phyloP scores from a whole-genome alignment of 2,797 vertebrate genomes.

The Staurois parvus region DNA sequence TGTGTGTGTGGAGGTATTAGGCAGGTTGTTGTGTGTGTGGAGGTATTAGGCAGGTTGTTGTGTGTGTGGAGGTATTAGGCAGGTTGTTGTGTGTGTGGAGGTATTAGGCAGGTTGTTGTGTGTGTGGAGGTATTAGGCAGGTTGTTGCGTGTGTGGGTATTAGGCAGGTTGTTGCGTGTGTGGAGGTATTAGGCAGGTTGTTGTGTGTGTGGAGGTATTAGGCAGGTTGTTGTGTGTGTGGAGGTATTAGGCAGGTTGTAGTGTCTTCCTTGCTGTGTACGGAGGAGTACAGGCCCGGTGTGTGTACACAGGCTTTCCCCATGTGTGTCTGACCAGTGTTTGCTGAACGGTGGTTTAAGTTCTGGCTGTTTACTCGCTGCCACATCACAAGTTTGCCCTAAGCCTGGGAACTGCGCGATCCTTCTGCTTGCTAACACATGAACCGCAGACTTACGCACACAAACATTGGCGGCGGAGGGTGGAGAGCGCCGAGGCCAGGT shows the following conservation, averaged over 20 bases:
- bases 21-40: background rate
- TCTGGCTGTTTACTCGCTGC: conserved; percentile 8
- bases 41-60: too few species aligned
- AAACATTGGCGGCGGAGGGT: background rate
- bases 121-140: background rate
- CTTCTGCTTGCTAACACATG: background rate
- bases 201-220: background rate
- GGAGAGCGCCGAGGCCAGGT: background rate
- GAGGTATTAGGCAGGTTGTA: background rate
- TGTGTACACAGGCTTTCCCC: conserved; percentile 11
- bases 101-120: too few species aligned
- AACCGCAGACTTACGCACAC: background rate
- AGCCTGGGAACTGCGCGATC: conserved; percentile 17
- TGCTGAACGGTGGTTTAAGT: background rate
- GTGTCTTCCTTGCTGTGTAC: background rate
- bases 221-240: background rate
- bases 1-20: background rate
- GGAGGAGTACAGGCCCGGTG: background rate
- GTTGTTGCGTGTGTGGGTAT: too few species aligned
- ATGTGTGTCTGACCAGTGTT: background rate
- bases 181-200: background rate
- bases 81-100: background rate
- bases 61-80: background rate
- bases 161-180: too few species aligned
- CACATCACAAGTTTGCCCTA: conserved; percentile 36